Evolutionary conservation across 2,888 invertebrate genomes (phyloP).

Genomic region (Notodonta ziczac): DNA sequence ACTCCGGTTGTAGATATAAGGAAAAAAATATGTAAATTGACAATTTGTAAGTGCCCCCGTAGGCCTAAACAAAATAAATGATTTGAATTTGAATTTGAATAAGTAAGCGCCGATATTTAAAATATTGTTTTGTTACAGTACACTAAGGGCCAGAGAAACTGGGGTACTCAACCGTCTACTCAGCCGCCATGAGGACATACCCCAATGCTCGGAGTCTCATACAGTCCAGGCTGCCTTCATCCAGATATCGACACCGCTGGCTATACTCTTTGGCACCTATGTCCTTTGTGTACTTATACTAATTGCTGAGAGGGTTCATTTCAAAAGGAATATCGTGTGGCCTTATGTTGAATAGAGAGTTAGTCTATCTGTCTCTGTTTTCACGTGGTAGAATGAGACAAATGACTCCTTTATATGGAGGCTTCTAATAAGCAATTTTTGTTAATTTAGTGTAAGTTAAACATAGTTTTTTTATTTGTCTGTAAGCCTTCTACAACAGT

Average conservation of each 20-base stretch:
- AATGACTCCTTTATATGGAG: too few species aligned
- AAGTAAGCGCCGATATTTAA: too few species aligned
- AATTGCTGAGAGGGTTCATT: conserved; percentile 44
- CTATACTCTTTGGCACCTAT: conserved; percentile 35
- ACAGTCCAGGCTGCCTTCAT: conserved; percentile 36
- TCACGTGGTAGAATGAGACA: background rate
- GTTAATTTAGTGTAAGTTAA: too few species aligned
- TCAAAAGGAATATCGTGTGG: conserved; percentile 41
- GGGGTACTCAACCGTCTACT: conserved; percentile 45
- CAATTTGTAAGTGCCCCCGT: too few species aligned
- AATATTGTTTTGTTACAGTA: conserved; percentile 42
- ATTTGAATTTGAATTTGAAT: too few species aligned
- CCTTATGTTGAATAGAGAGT: conserved; percentile 53
- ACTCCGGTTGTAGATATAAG: too few species aligned
- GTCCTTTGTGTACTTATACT: conserved; percentile 42
- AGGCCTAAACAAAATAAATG: too few species aligned
- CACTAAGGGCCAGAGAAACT: conserved; percentile 50
- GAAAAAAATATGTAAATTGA: too few species aligned
- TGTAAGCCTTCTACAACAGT: too few species aligned
- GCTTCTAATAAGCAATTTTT: too few species aligned
- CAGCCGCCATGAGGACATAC: conserved; percentile 20
- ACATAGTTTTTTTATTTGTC: too few species aligned
- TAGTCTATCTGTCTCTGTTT: background rate
- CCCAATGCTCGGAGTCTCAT: conserved; percentile 30
- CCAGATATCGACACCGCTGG: conserved; percentile 47